A percentile compares a stretch with the other conserved stretches of the same genome.
phyloP scores from a whole-genome alignment of 2,113 vertebrate genomes.

The Eulacestoma nigropectus region DNA sequence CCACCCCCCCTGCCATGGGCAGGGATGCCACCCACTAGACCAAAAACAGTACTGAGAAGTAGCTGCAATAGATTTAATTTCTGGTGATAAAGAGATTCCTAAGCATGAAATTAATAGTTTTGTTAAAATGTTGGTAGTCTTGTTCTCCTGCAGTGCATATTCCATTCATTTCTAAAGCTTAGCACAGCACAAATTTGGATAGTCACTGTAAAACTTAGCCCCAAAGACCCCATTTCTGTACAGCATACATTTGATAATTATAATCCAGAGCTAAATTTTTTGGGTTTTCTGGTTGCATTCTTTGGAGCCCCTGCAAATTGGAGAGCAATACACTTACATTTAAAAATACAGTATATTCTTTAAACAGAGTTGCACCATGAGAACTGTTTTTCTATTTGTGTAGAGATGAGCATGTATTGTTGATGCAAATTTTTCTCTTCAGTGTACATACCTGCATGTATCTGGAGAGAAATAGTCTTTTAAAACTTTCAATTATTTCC shows the following conservation, averaged over 20 bases:
- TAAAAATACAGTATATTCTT: background rate
- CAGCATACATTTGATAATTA: background rate
- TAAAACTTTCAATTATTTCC: background rate
- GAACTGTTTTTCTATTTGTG: background rate
- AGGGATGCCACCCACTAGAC: background rate
- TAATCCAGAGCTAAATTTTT: background rate
- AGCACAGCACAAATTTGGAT: background rate
- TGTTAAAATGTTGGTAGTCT: background rate
- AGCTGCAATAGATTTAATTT: background rate
- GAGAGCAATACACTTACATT: background rate
- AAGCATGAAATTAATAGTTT: background rate
- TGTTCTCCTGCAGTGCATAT: background rate
- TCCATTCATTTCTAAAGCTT: background rate
- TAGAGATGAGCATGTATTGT: background rate
- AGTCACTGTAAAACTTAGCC: background rate
- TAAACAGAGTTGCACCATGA: background rate
- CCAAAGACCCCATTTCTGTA: background rate
- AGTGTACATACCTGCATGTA: background rate
- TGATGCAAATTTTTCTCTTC: background rate
- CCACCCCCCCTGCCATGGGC: too few species aligned
- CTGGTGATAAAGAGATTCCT: background rate
- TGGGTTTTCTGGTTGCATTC: rapidly evolving
- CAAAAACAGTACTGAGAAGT: background rate
- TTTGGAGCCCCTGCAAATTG: background rate
- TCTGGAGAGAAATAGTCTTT: background rate